A percentile compares a stretch with the other conserved stretches of the same genome.
Evolutionary conservation across 2,113 vertebrate genomes (phyloP).

Genomic region (Anoplopoma fimbria): DNA sequence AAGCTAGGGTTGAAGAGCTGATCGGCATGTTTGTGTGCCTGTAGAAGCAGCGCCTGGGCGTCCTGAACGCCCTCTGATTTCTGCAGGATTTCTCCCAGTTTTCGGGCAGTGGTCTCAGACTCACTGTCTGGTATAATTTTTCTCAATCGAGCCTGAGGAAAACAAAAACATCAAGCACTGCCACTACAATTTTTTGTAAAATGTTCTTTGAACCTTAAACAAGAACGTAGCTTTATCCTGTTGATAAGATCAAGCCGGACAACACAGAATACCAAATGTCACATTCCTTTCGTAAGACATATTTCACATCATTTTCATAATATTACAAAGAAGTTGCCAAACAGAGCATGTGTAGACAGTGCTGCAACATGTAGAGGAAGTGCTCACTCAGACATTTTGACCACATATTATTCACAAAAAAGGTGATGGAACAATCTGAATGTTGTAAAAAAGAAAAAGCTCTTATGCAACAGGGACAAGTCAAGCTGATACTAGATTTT

Average conservation of each 20-base stretch:
- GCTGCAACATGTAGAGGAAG: conserved; percentile 44
- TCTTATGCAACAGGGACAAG: conserved; percentile 19
- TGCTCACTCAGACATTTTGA: conserved; percentile 21
- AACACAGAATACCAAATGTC: not conserved
- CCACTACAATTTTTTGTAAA: not conserved
- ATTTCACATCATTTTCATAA: conserved; percentile 31
- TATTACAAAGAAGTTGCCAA: conserved; percentile 37
- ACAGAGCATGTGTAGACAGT: conserved; percentile 39
- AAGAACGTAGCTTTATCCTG: not conserved
- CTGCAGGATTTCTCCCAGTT: conserved; percentile 68
- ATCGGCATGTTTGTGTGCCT: conserved; percentile 67
- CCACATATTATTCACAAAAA: conserved; percentile 37
- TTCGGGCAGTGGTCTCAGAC: conserved; percentile 21
- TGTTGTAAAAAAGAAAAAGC: not conserved
- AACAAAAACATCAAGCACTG: not conserved
- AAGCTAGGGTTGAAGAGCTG: conserved; percentile 36
- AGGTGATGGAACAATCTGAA: not conserved
- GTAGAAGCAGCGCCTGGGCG: conserved; percentile 55
- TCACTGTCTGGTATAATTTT: conserved; percentile 47
- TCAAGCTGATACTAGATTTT: not conserved
- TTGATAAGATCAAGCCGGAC: not conserved
- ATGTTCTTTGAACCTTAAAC: not conserved
- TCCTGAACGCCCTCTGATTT: conserved; percentile 19
- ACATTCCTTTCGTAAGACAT: conserved; percentile 10
- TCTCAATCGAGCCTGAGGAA: conserved; percentile 69